Evolutionary conservation across 2,113 vertebrate species (phyloP).

Genomic region (Cairina moschata): DNA sequence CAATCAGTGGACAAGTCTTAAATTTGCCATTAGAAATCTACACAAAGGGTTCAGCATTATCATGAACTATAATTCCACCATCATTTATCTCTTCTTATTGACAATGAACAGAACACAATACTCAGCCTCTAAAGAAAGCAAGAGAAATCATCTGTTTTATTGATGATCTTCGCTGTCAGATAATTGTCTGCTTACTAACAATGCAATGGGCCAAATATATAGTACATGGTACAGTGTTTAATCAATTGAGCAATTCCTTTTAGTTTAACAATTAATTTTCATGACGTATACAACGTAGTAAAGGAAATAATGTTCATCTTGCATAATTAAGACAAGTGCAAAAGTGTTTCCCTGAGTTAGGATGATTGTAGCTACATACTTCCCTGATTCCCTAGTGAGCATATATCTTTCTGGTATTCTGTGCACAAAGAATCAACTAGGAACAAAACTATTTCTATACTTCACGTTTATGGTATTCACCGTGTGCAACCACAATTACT

Average conservation of each 20-base stretch:
- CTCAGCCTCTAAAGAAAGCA: background rate
- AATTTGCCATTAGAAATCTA: background rate
- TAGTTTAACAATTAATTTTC: background rate
- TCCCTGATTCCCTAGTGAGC: background rate
- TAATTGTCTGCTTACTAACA: background rate
- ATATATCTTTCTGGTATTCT: background rate
- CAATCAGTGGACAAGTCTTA: constrained; percentile 15
- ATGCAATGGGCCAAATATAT: background rate
- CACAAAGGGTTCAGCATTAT: background rate
- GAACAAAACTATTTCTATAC: constrained; percentile 5
- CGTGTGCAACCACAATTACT: background rate
- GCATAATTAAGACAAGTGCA: background rate
- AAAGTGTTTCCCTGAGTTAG: background rate
- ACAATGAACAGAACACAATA: background rate
- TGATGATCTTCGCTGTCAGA: background rate
- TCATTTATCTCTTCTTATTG: background rate
- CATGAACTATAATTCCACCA: background rate
- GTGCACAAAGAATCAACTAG: background rate
- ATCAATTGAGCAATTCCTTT: background rate
- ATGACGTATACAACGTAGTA: background rate
- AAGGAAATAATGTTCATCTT: background rate
- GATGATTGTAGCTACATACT: background rate
- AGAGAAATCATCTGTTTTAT: background rate
- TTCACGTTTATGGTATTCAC: background rate
- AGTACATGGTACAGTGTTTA: background rate